Conservation (phyloP, 2,888 invertebrate genomes). For the Machimus rusticus region DNA sequence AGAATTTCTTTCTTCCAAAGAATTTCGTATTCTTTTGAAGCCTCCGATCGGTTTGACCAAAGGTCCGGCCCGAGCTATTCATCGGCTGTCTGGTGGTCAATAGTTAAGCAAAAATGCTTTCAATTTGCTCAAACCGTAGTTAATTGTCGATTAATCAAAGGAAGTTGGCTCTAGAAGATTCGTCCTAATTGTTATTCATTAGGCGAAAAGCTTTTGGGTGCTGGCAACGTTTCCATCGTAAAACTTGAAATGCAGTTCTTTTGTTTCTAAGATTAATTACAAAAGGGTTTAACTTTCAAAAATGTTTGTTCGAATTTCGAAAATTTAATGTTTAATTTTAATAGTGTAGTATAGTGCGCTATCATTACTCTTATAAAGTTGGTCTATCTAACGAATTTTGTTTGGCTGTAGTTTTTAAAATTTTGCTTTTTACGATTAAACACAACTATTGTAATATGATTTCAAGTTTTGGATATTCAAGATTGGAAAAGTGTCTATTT, state of each 20-base stretch:
- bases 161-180: neutral
- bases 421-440: too few species aligned
- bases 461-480: too few species aligned
- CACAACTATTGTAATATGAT: too few species aligned
- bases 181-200: neutral
- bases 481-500: too few species aligned
- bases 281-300: too few species aligned
- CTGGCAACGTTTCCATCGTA: neutral
- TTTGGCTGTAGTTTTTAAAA: too few species aligned
- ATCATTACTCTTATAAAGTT: too few species aligned
- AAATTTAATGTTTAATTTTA: too few species aligned
- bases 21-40: neutral
- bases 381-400: too few species aligned
- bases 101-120: neutral
- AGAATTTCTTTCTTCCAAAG: neutral
- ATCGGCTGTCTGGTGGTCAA: neutral
- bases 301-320: too few species aligned
- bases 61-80: neutral
- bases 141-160: slow-evolving; percentile 23
- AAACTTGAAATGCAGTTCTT: neutral
- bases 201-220: neutral
- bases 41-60: neutral
- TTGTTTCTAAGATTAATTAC: too few species aligned
- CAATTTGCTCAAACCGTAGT: slow-evolving; percentile 16
- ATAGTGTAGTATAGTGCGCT: too few species aligned